Conservation (phyloP, 1,140 invertebrate species). For the Drosophila lini region DNA sequence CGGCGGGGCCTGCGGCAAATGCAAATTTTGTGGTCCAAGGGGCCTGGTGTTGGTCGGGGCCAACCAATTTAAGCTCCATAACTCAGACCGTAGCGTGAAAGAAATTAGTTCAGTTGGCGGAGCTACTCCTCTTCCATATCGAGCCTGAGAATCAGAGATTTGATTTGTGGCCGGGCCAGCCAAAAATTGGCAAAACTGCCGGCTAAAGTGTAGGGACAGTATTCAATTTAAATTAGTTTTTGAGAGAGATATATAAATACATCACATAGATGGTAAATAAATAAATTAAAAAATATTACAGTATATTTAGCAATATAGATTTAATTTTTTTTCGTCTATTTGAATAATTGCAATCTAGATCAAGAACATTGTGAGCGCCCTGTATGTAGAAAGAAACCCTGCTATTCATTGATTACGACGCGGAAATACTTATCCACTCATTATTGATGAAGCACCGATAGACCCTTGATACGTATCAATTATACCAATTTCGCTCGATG, state of each 20-base stretch:
- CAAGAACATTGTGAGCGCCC: not conserved
- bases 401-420: not conserved
- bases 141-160: conserved; percentile 25
- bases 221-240: conserved; percentile 18
- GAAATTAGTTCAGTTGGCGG: conserved; percentile 41
- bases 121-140: conserved; percentile 35
- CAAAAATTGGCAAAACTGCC: conserved; percentile 1
- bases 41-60: not conserved
- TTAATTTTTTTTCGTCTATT: no score
- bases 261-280: not conserved
- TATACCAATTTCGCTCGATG: conserved; percentile 21
- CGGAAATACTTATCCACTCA: not conserved
- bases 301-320: no score
- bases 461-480: conserved; percentile 13
- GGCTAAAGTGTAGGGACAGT: not conserved
- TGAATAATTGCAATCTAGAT: not conserved
- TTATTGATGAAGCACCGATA: not conserved
- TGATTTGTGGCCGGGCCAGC: conserved; percentile 39
- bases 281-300: not conserved
- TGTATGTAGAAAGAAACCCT: not conserved
- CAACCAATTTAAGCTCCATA: conserved; percentile 63
- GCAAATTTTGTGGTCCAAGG: conserved; percentile 53
- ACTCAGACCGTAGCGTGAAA: conserved; percentile 54
- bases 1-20: conserved; percentile 7
- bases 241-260: not conserved